These are phyloP conservation scores for Galeopterus variegatus DNA, from an alignment of 2,113 vertebrate species.

Conservation along the genomic window DNA sequence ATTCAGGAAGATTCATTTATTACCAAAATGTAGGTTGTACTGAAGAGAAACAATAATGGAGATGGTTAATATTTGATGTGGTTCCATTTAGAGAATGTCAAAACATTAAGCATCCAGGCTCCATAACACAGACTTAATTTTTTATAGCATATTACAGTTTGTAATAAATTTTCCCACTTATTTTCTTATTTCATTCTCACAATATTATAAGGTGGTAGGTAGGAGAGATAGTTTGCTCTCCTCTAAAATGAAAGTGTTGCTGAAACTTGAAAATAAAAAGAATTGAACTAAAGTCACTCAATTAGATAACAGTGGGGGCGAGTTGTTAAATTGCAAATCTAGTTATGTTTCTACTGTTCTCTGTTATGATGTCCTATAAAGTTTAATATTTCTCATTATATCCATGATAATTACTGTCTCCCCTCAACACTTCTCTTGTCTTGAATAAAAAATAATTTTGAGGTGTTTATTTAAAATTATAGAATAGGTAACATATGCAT, in stretches of 20 bases:
- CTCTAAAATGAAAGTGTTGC: background rate
- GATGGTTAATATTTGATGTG: conserved; percentile 60
- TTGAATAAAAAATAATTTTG: background rate
- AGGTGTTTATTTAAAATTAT: background rate
- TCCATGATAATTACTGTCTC: background rate
- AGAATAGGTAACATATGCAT: background rate
- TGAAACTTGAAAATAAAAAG: conserved; percentile 7
- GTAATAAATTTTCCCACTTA: background rate
- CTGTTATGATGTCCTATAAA: background rate
- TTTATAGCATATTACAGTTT: background rate
- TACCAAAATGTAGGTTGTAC: background rate
- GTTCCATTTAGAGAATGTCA: conserved; percentile 43
- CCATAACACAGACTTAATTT: conserved; percentile 44
- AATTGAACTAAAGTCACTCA: background rate
- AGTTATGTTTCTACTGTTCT: background rate
- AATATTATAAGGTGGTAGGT: background rate
- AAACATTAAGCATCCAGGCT: conserved; percentile 49
- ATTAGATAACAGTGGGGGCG: background rate
- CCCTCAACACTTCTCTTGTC: background rate
- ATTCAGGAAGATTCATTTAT: conserved; percentile 38
- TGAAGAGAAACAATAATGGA: conserved; percentile 9
- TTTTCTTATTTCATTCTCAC: background rate
- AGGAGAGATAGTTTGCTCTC: background rate
- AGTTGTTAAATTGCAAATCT: background rate
- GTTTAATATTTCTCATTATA: background rate